phyloP scores from a whole-genome alignment of 2,113 vertebrate species.

The Neolamprologus sp. region DNA sequence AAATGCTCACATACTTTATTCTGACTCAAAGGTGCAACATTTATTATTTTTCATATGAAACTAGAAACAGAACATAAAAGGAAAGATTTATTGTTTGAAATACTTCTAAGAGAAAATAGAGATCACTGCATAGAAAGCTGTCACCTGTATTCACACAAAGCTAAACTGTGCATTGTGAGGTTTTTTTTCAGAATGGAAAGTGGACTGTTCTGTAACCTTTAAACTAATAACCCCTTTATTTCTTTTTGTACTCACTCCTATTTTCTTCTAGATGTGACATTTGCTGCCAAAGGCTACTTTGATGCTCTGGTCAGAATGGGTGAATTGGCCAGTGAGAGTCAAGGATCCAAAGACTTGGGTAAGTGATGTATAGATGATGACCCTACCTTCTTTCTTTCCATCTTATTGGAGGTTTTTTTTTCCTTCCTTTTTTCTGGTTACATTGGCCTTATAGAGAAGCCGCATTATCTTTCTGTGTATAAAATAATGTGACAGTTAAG shows the following conservation, averaged over 20 bases:
- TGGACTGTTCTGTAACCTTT: background rate
- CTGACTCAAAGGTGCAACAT: background rate
- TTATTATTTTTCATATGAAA: background rate
- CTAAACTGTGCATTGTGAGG: background rate
- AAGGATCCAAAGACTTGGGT: slow-evolving; percentile 97
- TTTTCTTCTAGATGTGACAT: slow-evolving; percentile 83
- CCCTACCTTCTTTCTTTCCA: background rate
- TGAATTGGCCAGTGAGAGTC: slow-evolving; percentile 95
- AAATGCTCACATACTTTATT: background rate
- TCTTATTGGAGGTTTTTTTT: background rate
- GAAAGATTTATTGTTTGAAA: background rate
- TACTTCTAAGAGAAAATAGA: background rate
- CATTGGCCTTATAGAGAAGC: background rate
- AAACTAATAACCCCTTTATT: background rate
- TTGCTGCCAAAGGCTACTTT: slow-evolving; percentile 98
- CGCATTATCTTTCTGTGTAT: background rate
- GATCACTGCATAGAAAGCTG: background rate
- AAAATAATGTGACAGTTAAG: background rate
- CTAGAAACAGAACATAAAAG: background rate
- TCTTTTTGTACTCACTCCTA: background rate
- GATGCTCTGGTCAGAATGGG: slow-evolving; percentile 98
- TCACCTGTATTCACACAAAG: background rate
- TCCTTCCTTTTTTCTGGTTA: background rate
- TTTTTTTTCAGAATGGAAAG: background rate
- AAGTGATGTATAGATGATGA: slow-evolving; percentile 53